Conservation (phyloP, 2,888 invertebrate genomes). For the Tipula confusa region DNA sequence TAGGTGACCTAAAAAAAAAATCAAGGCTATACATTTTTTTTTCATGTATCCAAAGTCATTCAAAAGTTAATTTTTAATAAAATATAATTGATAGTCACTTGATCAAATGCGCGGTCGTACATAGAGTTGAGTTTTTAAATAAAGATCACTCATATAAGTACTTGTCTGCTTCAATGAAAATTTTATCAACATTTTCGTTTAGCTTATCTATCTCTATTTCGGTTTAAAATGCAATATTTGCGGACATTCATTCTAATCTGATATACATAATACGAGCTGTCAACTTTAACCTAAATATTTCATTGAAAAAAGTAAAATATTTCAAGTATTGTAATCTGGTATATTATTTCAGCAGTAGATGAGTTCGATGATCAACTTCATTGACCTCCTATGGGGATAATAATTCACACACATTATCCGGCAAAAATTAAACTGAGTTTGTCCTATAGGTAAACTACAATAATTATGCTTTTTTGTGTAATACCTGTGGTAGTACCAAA, state of each 20-base stretch:
- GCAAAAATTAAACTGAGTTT: too few relatives aligned
- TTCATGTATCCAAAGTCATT: not conserved
- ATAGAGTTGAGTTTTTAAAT: not conserved
- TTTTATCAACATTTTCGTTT: not conserved
- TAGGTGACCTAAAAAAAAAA: not conserved
- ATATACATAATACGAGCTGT: not conserved
- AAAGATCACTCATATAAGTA: not conserved
- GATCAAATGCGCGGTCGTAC: not conserved
- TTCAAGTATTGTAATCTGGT: too few relatives aligned
- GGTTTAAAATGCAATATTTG: not conserved
- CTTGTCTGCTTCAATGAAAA: too few relatives aligned
- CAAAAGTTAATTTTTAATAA: not conserved
- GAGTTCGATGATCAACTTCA: too few relatives aligned
- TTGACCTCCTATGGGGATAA: too few relatives aligned
- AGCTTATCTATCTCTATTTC: not conserved
- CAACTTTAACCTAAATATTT: slow-evolving; percentile 4
- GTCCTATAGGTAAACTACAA: too few relatives aligned
- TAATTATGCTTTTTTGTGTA: too few relatives aligned
- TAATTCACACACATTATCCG: too few relatives aligned
- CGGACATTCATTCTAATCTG: not conserved
- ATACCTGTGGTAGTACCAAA: too few relatives aligned
- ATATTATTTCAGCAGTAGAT: too few relatives aligned
- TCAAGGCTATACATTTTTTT: not conserved
- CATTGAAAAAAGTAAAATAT: not conserved
- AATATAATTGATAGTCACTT: not conserved